Conservation (phyloP, 1,140 invertebrate species). For the Habropoda laboriosa region DNA sequence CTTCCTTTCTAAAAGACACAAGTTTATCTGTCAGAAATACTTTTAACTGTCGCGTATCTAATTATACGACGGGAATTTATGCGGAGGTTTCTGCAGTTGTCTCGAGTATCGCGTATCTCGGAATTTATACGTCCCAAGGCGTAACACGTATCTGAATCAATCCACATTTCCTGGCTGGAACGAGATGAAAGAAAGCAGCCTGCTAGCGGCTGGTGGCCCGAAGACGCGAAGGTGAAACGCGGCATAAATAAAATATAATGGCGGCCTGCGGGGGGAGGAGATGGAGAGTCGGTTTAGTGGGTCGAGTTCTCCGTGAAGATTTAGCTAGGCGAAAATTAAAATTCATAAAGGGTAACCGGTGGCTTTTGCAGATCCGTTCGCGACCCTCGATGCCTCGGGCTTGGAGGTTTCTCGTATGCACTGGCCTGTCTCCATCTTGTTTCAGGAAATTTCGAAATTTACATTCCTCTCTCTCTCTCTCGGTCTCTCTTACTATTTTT, state of each 20-base stretch:
- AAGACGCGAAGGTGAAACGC: constrained; percentile 21
- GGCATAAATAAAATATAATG: constrained; percentile 55
- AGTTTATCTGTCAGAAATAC: no score
- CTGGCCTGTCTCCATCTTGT: neutral
- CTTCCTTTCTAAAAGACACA: no score
- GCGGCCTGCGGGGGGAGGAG: no score
- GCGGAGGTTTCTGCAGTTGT: no score
- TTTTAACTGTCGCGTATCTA: no score
- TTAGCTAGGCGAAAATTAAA: constrained; percentile 46
- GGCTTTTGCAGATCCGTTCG: neutral
- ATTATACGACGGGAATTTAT: no score
- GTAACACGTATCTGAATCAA: no score
- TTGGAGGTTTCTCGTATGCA: neutral
- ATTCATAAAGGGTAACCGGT: constrained; percentile 40
- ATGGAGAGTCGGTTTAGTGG: neutral
- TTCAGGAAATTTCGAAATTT: neutral
- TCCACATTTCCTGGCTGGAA: neutral
- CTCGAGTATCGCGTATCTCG: no score
- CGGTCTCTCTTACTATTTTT: neutral
- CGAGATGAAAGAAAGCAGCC: neutral
- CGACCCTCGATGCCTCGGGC: neutral
- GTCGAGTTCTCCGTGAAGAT: constrained; percentile 11
- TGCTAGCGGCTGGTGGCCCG: neutral
- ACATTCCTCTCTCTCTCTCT: neutral
- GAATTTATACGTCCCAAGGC: no score